A percentile compares a stretch with the other conserved stretches of the same genome.
Evolutionary conservation across 2,888 invertebrate genomes (phyloP).

Genomic region (Chymomyza caudatula): DNA sequence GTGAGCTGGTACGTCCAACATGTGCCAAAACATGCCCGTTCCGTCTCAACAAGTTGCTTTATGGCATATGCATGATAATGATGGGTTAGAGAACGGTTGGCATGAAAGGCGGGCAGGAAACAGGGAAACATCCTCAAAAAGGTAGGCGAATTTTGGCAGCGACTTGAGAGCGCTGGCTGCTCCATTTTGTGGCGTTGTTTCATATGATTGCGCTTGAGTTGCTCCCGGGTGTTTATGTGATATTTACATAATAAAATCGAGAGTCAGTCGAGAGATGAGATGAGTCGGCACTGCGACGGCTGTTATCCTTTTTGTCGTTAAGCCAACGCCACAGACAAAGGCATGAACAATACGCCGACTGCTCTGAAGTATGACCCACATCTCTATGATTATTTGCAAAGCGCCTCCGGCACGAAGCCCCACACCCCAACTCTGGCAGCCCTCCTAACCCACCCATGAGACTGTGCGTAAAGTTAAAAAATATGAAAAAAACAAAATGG

Average conservation of each 20-base stretch:
- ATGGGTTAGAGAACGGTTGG: constrained; percentile 31
- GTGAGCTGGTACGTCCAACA: constrained; percentile 3
- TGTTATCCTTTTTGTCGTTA: constrained; percentile 54
- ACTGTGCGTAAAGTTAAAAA: constrained; percentile 63
- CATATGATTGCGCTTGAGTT: constrained; percentile 60
- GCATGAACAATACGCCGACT: constrained; percentile 21
- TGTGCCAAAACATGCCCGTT: not conserved
- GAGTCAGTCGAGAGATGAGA: constrained; percentile 53
- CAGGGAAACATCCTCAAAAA: not conserved
- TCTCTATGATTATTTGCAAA: constrained; percentile 74
- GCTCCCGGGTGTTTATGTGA: constrained; percentile 75
- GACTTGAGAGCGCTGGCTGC: constrained; percentile 18
- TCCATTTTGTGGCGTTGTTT: constrained; percentile 51
- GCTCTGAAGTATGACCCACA: constrained; percentile 64
- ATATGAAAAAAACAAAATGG: constrained; percentile 28
- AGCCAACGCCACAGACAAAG: constrained; percentile 41
- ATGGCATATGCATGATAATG: constrained; percentile 73
- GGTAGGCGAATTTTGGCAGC: not conserved
- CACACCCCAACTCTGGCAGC: not conserved
- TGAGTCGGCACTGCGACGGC: constrained; percentile 36
- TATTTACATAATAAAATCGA: constrained; percentile 76
- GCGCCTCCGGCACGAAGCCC: constrained; percentile 59
- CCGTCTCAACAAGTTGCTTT: constrained; percentile 70
- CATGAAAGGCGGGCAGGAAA: not conserved
- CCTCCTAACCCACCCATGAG: constrained; percentile 20